Evolutionary conservation across 2,888 invertebrate species (phyloP), one percentile per base, ranked within the genome.

Genomic region (Rotaria magnacalcarata): DNA sequence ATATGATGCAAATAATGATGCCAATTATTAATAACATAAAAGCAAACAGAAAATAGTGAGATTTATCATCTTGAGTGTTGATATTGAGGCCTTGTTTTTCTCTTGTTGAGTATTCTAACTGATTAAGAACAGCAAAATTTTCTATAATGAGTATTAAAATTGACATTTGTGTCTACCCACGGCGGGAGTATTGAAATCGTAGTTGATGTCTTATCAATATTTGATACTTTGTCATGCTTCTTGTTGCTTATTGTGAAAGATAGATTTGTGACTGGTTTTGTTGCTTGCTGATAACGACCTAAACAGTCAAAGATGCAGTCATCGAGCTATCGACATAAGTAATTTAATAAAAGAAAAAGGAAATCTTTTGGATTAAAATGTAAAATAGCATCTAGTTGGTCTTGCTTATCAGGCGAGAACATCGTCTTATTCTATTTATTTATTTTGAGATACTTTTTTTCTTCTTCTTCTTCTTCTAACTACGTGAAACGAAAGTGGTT

Each of bases 291-390:
- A 54, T 21, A 4, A 21, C 7, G 19, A 54, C 4, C 54, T 54
- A 21, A 21, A 54, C 5, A 54, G 4, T 4, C 4, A 19, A 54
- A 54, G 54, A 54, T 54, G 6, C 10, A 6, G 5, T 21, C 3
- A 21, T 21, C 19, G 3, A 21, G 5, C 7, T 3, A 5, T 0
- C 3, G 0, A 0, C 21, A 21, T 14, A 54, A 54, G 3, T 21
- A 54, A 52, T 52, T 52, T 52, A 52, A 16, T 2, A 14, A 16
- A 52, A 8, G 14, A 52, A 14, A 34, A 34, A 34, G 2, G 34
- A 34, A 34, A 34, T 34, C 1, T 34, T 34, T 34, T 34, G 34
- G 34, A 34, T 34, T 34, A 34, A 34, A 34, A 34, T 34, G 34
- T 34, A 34, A 34, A 34, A 34, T 34, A 34, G 34, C 34, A 34